These are phyloP conservation scores for Enchytraeus crypticus DNA, from an alignment of 2,888 invertebrate genomes.

Conservation along the genomic window DNA sequence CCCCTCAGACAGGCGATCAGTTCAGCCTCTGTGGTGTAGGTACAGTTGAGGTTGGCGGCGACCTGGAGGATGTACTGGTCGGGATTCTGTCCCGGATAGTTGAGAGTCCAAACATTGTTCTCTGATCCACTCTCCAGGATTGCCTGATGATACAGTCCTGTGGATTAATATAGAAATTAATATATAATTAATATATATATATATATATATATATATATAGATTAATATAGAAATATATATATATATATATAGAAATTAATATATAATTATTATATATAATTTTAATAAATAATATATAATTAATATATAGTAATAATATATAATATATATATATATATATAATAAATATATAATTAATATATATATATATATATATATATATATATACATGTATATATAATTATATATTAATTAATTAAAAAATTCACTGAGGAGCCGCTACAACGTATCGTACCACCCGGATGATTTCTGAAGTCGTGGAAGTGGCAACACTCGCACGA, in stretches of 20 bases:
- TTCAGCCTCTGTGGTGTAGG: conserved; percentile 3
- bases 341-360: neutral
- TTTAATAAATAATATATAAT: neutral
- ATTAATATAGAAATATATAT: too few species aligned
- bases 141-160: conserved; percentile 27
- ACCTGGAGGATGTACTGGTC: conserved; percentile 17
- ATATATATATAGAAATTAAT: too few species aligned
- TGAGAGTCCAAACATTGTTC: conserved; percentile 12
- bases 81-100: conserved; percentile 13
- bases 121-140: conserved; percentile 30
- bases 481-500: too few species aligned
- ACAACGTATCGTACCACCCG: too few species aligned
- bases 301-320: neutral
- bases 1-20: conserved; percentile 16
- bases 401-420: neutral
- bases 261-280: neutral
- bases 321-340: neutral
- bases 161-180: neutral
- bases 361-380: neutral
- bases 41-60: conserved; percentile 3
- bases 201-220: too few species aligned
- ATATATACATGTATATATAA: neutral
- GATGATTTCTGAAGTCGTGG: too few species aligned
- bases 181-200: neutral
- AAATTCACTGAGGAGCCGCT: too few species aligned